These are phyloP conservation scores for Hypocryptadius cinnamomeus DNA, from an alignment of 2,113 vertebrate species.

Conservation along the genomic window DNA sequence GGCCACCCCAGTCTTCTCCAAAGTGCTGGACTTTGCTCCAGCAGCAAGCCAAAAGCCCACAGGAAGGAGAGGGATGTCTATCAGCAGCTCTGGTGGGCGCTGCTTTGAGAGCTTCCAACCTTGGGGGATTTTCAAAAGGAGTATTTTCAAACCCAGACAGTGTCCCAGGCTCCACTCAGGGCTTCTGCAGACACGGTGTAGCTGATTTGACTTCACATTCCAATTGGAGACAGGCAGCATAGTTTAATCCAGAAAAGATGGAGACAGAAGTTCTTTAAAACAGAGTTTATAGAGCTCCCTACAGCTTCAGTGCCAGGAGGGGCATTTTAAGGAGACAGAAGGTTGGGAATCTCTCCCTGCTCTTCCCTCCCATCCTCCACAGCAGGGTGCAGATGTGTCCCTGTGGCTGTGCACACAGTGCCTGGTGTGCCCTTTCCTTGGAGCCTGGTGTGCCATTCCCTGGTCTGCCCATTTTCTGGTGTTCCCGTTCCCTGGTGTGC, in stretches of 20 bases:
- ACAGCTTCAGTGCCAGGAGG: neutral
- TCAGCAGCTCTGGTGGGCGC: neutral
- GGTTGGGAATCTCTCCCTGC: neutral
- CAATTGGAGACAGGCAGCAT: neutral
- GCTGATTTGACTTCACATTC: rapidly evolving
- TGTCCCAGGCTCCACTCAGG: neutral
- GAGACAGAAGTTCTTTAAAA: neutral
- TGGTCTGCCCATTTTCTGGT: neutral
- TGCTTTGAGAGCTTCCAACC: neutral
- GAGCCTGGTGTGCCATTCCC: neutral
- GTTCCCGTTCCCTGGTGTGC: neutral
- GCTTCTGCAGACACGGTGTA: neutral
- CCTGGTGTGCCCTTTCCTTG: rapidly evolving
- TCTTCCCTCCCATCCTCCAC: neutral
- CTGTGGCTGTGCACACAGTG: rapidly evolving
- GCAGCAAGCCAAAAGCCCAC: neutral
- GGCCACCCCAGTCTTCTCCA: neutral
- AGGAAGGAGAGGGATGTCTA: neutral
- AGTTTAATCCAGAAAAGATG: constrained; percentile 1
- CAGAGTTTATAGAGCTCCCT: neutral
- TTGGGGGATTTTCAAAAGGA: neutral
- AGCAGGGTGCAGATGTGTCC: neutral
- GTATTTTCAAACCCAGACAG: neutral
- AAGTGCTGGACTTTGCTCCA: neutral
- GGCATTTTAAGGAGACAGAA: neutral